A percentile compares a stretch with the other conserved stretches of the same genome.
Evolutionary conservation across 2,113 vertebrate species (phyloP).

Genomic region (Crocuta crocuta): DNA sequence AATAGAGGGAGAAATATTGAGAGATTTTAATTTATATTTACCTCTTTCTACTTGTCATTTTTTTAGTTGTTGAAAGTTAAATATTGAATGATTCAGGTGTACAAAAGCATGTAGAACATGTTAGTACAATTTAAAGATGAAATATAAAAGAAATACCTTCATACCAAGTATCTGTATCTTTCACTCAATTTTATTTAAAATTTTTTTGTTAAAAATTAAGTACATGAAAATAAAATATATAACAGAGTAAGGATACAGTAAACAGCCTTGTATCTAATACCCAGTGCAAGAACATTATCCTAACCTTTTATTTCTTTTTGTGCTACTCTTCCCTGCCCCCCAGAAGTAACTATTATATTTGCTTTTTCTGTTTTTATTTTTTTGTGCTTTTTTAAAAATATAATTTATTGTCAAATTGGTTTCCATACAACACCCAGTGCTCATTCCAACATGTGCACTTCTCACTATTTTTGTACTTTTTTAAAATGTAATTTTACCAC

Average conservation of each 20-base stretch:
- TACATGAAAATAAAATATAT: neutral
- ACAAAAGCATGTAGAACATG: neutral
- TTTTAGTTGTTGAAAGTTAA: conserved; percentile 24
- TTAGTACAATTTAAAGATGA: neutral
- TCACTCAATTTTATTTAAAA: neutral
- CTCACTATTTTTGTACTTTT: neutral
- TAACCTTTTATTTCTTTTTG: neutral
- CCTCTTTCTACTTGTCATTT: neutral
- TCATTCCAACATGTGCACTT: too few relatives aligned
- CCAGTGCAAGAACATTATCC: neutral
- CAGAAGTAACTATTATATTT: neutral
- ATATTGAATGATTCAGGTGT: neutral
- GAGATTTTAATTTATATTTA: neutral
- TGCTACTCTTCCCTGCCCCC: neutral
- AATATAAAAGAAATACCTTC: neutral
- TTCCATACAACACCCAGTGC: too few relatives aligned
- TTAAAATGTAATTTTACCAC: neutral
- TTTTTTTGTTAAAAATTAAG: neutral
- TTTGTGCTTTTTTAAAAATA: neutral
- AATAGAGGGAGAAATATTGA: too few relatives aligned
- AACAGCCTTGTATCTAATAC: neutral
- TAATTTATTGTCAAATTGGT: too few relatives aligned
- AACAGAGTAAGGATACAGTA: neutral
- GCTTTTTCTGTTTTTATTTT: neutral
- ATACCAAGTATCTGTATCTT: neutral